Percentiles rank a stretch among this genome's conserved stretches.
Evolutionary conservation across 2,888 invertebrate species (phyloP).

Genomic region (Brachylomia viminalis): DNA sequence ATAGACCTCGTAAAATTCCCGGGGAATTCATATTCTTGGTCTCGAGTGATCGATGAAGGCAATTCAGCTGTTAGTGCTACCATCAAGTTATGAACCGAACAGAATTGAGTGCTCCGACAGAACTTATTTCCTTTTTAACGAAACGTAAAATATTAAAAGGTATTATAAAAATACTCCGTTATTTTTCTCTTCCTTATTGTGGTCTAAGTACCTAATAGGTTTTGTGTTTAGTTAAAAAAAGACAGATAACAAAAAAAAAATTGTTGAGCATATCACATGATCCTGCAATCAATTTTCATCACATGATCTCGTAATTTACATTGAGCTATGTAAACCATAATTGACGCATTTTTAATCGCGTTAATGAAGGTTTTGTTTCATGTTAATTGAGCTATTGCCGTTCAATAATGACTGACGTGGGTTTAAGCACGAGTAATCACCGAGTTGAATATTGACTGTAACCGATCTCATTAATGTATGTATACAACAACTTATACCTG

Average conservation of each 20-base stretch:
- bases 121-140: slow-evolving; percentile 50
- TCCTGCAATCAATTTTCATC: slow-evolving; percentile 1
- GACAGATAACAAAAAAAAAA: too few species aligned
- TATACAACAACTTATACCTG: too few species aligned
- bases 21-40: slow-evolving; percentile 59
- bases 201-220: background rate
- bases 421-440: background rate
- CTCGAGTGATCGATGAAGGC: slow-evolving; percentile 69
- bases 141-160: slow-evolving; percentile 23
- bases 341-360: slow-evolving; percentile 2
- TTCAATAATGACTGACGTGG: background rate
- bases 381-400: background rate
- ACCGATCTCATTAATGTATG: too few species aligned
- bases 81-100: slow-evolving; percentile 55
- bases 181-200: slow-evolving; percentile 3
- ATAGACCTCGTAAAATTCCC: slow-evolving; percentile 67
- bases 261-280: background rate
- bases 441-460: too few species aligned
- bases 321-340: background rate
- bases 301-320: slow-evolving; percentile 15
- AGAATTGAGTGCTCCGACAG: slow-evolving; percentile 44
- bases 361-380: background rate
- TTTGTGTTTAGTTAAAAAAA: too few species aligned
- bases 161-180: slow-evolving; percentile 1
- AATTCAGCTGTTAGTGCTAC: slow-evolving; percentile 62